Percentiles rank a stretch among this genome's conserved stretches.
Evolutionary conservation across 2,113 vertebrate species (phyloP).

Genomic region (Zingel zingel): DNA sequence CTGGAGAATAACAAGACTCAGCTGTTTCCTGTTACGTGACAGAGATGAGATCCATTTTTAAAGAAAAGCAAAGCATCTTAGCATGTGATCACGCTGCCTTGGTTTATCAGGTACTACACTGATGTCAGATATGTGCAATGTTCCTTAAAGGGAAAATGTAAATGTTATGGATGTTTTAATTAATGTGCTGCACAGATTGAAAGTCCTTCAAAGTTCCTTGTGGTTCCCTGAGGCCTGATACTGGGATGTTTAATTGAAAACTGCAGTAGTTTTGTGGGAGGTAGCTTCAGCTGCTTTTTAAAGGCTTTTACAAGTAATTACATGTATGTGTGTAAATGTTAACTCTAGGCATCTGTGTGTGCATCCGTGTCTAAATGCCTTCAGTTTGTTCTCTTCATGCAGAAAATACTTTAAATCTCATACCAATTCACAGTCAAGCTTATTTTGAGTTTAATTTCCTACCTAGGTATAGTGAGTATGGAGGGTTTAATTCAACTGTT

Average conservation of each 20-base stretch:
- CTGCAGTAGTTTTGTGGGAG: constrained; percentile 53
- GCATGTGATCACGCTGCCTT: constrained; percentile 17
- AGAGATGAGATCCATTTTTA: constrained; percentile 47
- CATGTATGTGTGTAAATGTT: constrained; percentile 50
- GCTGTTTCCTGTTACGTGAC: constrained; percentile 37
- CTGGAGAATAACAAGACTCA: constrained; percentile 28
- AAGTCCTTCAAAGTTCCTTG: constrained; percentile 56
- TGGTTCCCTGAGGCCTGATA: constrained; percentile 53
- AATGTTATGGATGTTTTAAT: constrained; percentile 72
- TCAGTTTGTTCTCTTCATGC: constrained; percentile 17
- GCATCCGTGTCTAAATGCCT: constrained; percentile 2
- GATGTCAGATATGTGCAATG: constrained; percentile 18
- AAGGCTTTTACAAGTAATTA: constrained; percentile 35
- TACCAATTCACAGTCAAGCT: background rate
- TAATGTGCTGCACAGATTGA: constrained; percentile 55
- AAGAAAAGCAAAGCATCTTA: constrained; percentile 22
- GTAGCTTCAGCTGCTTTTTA: constrained; percentile 45
- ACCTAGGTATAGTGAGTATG: background rate
- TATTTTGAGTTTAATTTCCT: constrained; percentile 26
- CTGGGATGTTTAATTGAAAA: constrained; percentile 65
- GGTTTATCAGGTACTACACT: constrained; percentile 14
- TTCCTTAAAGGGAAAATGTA: constrained; percentile 55
- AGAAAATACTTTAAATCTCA: background rate
- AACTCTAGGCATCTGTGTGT: constrained; percentile 9
- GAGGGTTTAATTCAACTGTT: constrained; percentile 9